Evolutionary conservation across 1,140 invertebrate genomes (phyloP), one percentile per base, ranked within the genome.

Genomic region (Diachasmimorpha longicaudata): DNA sequence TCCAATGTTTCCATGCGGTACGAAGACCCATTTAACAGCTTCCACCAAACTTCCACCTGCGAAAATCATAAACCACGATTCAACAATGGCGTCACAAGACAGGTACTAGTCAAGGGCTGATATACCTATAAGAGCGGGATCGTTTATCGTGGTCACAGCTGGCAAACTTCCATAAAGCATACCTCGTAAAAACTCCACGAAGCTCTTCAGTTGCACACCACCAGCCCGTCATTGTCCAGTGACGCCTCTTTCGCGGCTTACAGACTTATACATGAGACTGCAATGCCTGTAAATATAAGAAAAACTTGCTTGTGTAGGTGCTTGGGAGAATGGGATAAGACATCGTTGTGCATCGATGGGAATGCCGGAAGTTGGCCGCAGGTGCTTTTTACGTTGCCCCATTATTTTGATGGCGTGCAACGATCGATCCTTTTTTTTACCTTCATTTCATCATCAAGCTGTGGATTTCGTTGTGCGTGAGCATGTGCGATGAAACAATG

Each of bases 121-220:
- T 68, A 69, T 68, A 55, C 63, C 66, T 63, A 68, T 69, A 69
- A 9, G 58, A 36, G 44, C 25, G 23, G 37, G 36, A 48, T 63
- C 74, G 67, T 76, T 76, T 76, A 70, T 76, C 74, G 46, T 37
- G 68, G 58, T 23, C 74, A 46, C 74, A 76, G 74, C 74, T 76
- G 74, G 74, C 74, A 52, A 58, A 13, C 67, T 70, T 76, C 74
- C 74, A 76, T 76, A 76, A 76, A 70, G n/a, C 69, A 48, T 19
- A 10, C 67, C 48, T 76, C 69, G 68, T 76, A 76, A 76, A 76
- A 76, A 70, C 67, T 58, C 67, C 19, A 52, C 48, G 19, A 19
- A 14, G 58, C 23, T 63, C 58, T 25, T 63, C 37, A 23, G 19
- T 52, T 52, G 4, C 44, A 39, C 70, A 63, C 6, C 58, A 14